Evolutionary conservation across 2,888 invertebrate genomes (phyloP), one percentile per base, ranked within the genome.

Genomic region (Trypoxylon attenuatum): DNA sequence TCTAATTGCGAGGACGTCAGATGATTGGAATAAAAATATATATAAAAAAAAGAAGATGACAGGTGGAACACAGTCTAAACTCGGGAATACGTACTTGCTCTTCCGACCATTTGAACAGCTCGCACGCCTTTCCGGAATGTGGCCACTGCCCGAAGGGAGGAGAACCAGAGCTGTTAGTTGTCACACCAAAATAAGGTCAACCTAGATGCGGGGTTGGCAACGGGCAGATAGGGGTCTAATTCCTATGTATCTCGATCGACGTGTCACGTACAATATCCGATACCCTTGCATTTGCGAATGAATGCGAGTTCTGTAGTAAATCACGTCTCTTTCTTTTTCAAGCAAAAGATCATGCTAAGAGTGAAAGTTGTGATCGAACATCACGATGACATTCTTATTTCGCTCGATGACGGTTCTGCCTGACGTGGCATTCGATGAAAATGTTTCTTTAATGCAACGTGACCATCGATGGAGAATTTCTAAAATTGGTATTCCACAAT

Each of bases 81-180:
- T 87, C 86, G 84, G 82, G 82, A 84, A 90, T 95, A 96, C 96
- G 93, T 96, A 97, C 96, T 97, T 96, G 96, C 95, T 92, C 96
- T 93, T 91, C 97, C 96, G 90, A 96, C 96, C 94, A 96, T 94
- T 92, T 96, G 97, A 90, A 98, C 96, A 91, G 98, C 98, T 90
- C 98, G 95, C 89, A 98, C 98, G 92, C 98, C 98, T 91, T 98
- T 98, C 94, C 98, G 96, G 95, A 99, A 99, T 90, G 98, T 96
- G 88, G 98, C 97, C 96, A 98, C 98, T 98, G 92, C 88, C 89
- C 88, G 85, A 81, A 83, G 87, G 89, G 87, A 89, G 88, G 87
- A 88, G 88, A 89, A 88, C 87, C 87, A 85, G 82, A 86, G 84
- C 83, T 85, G 87, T 88, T 88, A 88, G 88, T 88, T 84, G 84